Evolutionary conservation across 2,888 invertebrate genomes (phyloP), one percentile per base, ranked within the genome.

Genomic region (Oligia fasciuncula): DNA sequence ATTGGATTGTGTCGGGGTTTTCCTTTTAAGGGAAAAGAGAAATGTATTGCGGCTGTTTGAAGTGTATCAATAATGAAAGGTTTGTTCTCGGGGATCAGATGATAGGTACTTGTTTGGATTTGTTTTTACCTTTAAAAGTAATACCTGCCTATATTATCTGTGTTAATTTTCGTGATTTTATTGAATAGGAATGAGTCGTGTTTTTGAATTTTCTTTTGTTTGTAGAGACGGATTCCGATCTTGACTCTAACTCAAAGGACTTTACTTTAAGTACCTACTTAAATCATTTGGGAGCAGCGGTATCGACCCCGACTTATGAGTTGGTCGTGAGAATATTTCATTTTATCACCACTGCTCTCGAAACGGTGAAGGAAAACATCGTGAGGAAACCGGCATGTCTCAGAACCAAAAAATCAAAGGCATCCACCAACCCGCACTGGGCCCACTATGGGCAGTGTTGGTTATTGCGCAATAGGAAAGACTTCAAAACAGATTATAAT

Each of bases 1-100:
- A 65, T 66, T 62, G 40, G 62, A 54, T 85, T 69, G 63, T 40
- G 43, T 60, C 40, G 60, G 29, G 19, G 43, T n/a, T 73, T 87
- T 87, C 65, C 71, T 87, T 82, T 68, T 46, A 5, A 29, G 23
- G 51, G 40, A 35, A 73, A 84, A 69, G 67, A 57, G 60, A 35
- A 77, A 46, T 65, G 54, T 65, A 17, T 57, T 73, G 23, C 29
- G 17, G 29, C 51, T 62, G 6, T 66, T 65, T 62, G 71, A 69
- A 62, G 65, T 73, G 68, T 74, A 68, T 60, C 43, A 49, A 68
- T 77, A 77, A 83, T 83, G 29, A 63, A 65, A 73, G 35, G n/a
- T 57, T 46, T 68, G 8, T 51, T 65, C 23, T 35, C 23, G 17
- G 14, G 11, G n/a, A 78, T 62, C 65, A 19, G 62, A 35, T 51